Evolutionary conservation across 1,140 invertebrate species (phyloP).

Genomic region (Ips typographus): DNA sequence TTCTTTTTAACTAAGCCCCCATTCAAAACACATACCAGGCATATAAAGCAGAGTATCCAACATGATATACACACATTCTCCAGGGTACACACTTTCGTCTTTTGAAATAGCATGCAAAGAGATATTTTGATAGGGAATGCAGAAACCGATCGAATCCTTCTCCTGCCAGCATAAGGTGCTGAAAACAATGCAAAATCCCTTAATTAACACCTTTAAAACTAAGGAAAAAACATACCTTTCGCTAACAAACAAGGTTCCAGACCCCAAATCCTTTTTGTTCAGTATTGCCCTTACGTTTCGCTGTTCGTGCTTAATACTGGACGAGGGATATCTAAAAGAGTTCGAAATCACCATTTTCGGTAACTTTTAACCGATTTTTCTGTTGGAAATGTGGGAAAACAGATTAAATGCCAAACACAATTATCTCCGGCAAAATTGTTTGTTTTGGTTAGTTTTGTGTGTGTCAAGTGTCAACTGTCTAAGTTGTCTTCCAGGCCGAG

Average conservation of each 20-base stretch:
- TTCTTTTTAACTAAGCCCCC: background rate
- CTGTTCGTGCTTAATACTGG: constrained; percentile 44
- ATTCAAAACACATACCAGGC: constrained; percentile 50
- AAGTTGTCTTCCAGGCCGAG: no score
- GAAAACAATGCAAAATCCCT: constrained; percentile 41
- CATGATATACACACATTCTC: constrained; percentile 72
- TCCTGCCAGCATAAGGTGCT: constrained; percentile 68
- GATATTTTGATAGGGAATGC: constrained; percentile 71
- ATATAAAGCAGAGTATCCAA: constrained; percentile 63
- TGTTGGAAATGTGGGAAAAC: background rate
- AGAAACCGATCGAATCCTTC: constrained; percentile 64
- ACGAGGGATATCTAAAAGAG: constrained; percentile 46
- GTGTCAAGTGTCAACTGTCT: no score
- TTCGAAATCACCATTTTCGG: constrained; percentile 49
- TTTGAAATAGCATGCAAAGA: constrained; percentile 73
- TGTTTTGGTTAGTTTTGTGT: no score
- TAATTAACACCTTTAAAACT: background rate
- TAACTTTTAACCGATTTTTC: background rate
- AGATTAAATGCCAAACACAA: no score
- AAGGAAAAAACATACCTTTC: constrained; percentile 43
- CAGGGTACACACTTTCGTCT: constrained; percentile 64
- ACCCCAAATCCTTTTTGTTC: constrained; percentile 48
- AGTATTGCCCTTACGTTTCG: constrained; percentile 43
- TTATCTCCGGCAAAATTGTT: no score
- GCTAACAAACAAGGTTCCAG: constrained; percentile 47